These are phyloP conservation scores for Camponotus vicinus DNA, from an alignment of 1,140 invertebrate species.

Conservation along the genomic window DNA sequence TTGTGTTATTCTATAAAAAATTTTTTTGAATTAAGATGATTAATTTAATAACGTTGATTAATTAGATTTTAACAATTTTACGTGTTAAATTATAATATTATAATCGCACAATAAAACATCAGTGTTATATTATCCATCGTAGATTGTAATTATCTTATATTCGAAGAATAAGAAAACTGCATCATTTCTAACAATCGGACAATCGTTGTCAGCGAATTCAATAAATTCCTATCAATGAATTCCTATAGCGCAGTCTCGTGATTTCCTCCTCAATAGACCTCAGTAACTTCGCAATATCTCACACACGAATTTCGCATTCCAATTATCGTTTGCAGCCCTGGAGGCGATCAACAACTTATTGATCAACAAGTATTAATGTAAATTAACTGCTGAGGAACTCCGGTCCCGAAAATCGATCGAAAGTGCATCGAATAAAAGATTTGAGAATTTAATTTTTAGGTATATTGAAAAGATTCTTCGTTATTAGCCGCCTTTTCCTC, in stretches of 20 bases:
- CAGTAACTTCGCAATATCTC: conserved; percentile 32
- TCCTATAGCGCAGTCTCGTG: too few species aligned
- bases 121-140: background rate
- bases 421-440: background rate
- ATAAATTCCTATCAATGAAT: conserved; percentile 9
- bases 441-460: conserved; percentile 34
- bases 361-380: background rate
- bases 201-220: conserved; percentile 13
- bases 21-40: too few species aligned
- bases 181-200: background rate
- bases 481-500: background rate
- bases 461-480: conserved; percentile 42
- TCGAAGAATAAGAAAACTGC: background rate
- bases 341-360: conserved; percentile 8
- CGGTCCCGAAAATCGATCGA: conserved; percentile 22
- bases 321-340: conserved; percentile 28
- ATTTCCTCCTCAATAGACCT: background rate
- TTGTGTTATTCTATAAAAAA: too few species aligned
- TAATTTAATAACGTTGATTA: background rate
- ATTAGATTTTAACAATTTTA: background rate
- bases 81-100: background rate
- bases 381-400: conserved; percentile 31
- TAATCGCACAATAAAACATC: too few species aligned
- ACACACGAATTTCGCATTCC: conserved; percentile 19
- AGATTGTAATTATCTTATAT: background rate